Evolutionary conservation across 1,140 invertebrate genomes (phyloP), one percentile per base, ranked within the genome.

Genomic region (Thalassaphorura encarpata): DNA sequence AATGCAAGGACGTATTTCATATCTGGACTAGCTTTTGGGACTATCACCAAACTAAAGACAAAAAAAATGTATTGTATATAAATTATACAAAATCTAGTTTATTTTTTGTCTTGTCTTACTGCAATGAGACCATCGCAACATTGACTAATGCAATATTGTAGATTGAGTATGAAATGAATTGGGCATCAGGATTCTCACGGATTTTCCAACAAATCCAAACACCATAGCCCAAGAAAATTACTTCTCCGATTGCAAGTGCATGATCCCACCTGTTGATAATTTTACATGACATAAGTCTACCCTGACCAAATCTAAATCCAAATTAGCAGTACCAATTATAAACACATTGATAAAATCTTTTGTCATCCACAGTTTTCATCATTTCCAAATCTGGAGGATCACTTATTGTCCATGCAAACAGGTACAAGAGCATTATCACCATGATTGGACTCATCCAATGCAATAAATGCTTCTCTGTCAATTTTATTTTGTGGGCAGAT

Each of bases 141-240:
- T 94, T 94, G 58, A 93, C 85, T 45, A 87, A 77, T 51, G 89
- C 87, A 62, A 93, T 94, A 70, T 93, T 94, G 73, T 95, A 94
- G 52, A 93, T 91, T 6, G 89, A 87, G 72, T 89, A 91, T 39
- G 86, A 90, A 63, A 94, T 94, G 54, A 89, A 78, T 67, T 85
- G 78, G 4, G 89, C 90, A 73, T 95, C 91, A 77, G 56, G 56
- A 52, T 64, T 64, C 50, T 59, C 59, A 24, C 59, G 52, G 19
- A 64, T 61, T 50, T 59, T 29, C 53, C 56, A 88, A 69, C 90
- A 94, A 5, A 95, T 85, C 50, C 84, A 79, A 11, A 93, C 86
- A 23, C 90, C 90, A 84, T 89, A 93, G 19, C 89, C 78, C 19
- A 95, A 73, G 67, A 95, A 91, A 1, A 90, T 69, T 33, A 90